Base-by-base conservation (phyloP, 2,888 invertebrate species). In the Rhamnusium bicolor region DNA sequence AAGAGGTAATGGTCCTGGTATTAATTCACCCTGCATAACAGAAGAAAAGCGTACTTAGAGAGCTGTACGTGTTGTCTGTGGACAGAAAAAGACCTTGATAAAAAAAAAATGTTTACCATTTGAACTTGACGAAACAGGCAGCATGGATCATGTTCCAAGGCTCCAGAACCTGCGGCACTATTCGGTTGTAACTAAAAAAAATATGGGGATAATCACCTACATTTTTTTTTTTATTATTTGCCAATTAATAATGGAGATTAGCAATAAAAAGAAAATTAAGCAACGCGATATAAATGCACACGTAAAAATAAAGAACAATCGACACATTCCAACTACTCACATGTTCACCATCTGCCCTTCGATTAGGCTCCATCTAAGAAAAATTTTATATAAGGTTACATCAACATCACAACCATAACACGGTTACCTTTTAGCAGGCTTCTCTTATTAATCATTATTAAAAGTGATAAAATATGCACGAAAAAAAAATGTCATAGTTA, bases 121-220 rank as follows among this genome's bases (percentile, higher is more conserved):
- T 90, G 87, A 56, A 92, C 87, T 63, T 93, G 92, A 58, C 94
- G 92, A 89, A 96, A 98, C 71, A 99, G 89, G 83, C 95, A 96
- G 85, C 98, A 96, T 1, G 96, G 93, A 89, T 99, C 99, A 87
- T 99, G 98, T 88, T 99, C 99, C 79, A 99, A 88, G 7, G 99
- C 98, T 51, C 98, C 97, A 1, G 98, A 98, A 2, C 98, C 98
- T 66, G 97, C 95, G 5, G 98, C 97, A 87, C 97, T 97, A 85
- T 97, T 95, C 1, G 97, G 95, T 88, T 98, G 96, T 56, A 98
- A 89, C 98, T 98, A 89, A 73, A 85, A 85, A 70, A 53, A 54
- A 69, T 63, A 63, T 69, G 46, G 65, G 8, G 10, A 58, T 54
- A 4, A 73, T 8, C 61, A 24, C n/a, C n/a, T n/a, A n/a, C n/a